phyloP scores from a whole-genome alignment of 1,140 invertebrate genomes.

The Aricia agestis region DNA sequence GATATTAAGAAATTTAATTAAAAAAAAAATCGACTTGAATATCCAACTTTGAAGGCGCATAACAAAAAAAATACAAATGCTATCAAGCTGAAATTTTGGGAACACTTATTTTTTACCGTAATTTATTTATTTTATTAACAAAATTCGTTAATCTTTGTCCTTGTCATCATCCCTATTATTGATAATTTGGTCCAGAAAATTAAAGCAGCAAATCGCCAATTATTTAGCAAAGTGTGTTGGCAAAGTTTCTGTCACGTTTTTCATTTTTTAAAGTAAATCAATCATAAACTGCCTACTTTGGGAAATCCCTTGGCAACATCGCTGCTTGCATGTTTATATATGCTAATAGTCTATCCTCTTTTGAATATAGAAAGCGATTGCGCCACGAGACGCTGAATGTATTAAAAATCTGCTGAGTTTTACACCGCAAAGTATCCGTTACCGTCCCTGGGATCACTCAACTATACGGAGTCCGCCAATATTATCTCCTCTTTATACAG shows the following conservation, averaged over 20 bases:
- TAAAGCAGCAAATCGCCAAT: background rate
- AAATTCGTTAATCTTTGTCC: no score
- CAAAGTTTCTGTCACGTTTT: background rate
- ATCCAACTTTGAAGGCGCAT: no score
- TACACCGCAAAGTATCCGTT: slow-evolving; percentile 29
- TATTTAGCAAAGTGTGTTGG: background rate
- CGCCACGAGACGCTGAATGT: slow-evolving; percentile 31
- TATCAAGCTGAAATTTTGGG: no score
- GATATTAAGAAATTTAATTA: no score
- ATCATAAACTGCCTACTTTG: slow-evolving; percentile 9
- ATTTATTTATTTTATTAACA: no score
- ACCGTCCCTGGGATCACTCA: slow-evolving; percentile 23
- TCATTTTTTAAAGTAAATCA: slow-evolving; percentile 5
- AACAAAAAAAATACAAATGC: no score
- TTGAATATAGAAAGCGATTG: slow-evolving; percentile 40
- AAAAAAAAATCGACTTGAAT: no score
- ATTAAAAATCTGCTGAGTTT: slow-evolving; percentile 42
- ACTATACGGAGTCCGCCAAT: slow-evolving; percentile 29
- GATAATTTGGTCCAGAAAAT: background rate
- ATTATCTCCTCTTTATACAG: slow-evolving; percentile 20
- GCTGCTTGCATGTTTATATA: slow-evolving; percentile 29
- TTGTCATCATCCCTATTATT: no score
- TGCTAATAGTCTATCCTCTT: slow-evolving; percentile 35
- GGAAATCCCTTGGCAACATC: slow-evolving; percentile 12
- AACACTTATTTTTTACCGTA: no score